Evolutionary conservation across 2,113 vertebrate genomes (phyloP), one percentile per base, ranked within the genome.

Genomic region (Chelonoidis abingdonii): DNA sequence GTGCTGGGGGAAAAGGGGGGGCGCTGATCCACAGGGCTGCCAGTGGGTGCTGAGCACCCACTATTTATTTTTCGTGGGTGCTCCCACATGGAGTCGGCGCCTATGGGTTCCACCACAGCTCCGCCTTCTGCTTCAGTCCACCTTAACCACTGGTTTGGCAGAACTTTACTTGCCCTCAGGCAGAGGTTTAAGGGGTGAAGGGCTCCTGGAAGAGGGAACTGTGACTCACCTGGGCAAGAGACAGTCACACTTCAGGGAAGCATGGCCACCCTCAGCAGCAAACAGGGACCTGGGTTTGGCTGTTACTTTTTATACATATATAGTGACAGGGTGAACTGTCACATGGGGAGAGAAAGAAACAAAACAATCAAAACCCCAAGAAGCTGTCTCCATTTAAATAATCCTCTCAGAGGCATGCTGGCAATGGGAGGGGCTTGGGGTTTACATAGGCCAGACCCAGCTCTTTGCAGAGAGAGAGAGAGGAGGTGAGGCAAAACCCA

Each of bases 221-320:
- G 17, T 69, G 29, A 62, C 29, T 97, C 96, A 84, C 85, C 50
- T 88, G 22, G 94, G 91, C 94, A 95, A 94, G 96, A 95, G n/a
- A 83, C n/a, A 95, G 92, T 83, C 89, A 69, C 62, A 69, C 62
- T 95, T 94, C 52, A 96, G 90, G 84, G 94, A 97, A 96, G 89
- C 57, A 38, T 21, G 94, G 96, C 94, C 95, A 59, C 1, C 1
- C 87, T 79, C n/a, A 88, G 79, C 88, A 93, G 89, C 52, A 87
- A 78, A 87, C 80, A 90, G 29, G 83, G 80, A 80, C n/a, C 88
- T 94, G n/a, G 10, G 93, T 89, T 91, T 85, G 89, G 35, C 57
- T 44, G 27, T 86, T 31, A 12, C 35, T 31, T 78, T 53, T 19
- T 53, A 62, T 84, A 92, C 72, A 80, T 29, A 65, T 14, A n/a